Evolutionary conservation across 2,113 vertebrate genomes (phyloP), one percentile per base, ranked within the genome.

Genomic region (Cettia cetti): DNA sequence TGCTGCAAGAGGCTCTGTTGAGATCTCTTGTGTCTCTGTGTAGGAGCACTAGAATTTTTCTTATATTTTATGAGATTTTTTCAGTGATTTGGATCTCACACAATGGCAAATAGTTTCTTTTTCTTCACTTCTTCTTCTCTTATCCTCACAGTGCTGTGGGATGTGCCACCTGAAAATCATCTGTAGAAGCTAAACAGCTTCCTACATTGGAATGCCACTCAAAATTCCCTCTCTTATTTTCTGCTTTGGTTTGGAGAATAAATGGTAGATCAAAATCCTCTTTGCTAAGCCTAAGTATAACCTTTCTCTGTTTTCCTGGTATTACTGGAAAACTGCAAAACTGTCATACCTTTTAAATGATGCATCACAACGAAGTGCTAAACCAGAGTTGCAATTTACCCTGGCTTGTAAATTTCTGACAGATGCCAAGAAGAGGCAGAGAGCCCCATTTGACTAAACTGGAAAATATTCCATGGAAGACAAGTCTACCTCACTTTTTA

Each of bases 341-440:
- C 40, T 72, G 75, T 88, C 96, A 97, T 98, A 82, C 94, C 88
- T 98, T 97, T 97, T 69, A 92, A 97, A 95, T 97, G 97, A 98
- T 94, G 91, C 96, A 82, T 95, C 96, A 93, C 94, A 96, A 97
- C 95, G 97, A 97, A 98, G 98, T 98, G 97, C 95, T 97, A 97
- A 84, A 97, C 92, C 94, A 97, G 97, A 80, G 89, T 72, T 93
- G 96, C 86, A 86, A 47, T 97, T 98, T 97, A 97, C 72, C 91
- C 96, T 98, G 97, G 97, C 97, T 93, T 95, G 33, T 92, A 94
- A 65, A 92, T 94, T 96, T 86, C 80, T 59, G 64, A 68, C 52
- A 94, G 71, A 93, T 59, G 97, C 97, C 97, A 98, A 95, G 95
- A 93, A 87, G 92, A 94, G 88, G 92, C 64, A 96, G 70, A 44